Base-by-base conservation (phyloP, 2,113 vertebrate species). In the Prionailurus bengalensis region DNA sequence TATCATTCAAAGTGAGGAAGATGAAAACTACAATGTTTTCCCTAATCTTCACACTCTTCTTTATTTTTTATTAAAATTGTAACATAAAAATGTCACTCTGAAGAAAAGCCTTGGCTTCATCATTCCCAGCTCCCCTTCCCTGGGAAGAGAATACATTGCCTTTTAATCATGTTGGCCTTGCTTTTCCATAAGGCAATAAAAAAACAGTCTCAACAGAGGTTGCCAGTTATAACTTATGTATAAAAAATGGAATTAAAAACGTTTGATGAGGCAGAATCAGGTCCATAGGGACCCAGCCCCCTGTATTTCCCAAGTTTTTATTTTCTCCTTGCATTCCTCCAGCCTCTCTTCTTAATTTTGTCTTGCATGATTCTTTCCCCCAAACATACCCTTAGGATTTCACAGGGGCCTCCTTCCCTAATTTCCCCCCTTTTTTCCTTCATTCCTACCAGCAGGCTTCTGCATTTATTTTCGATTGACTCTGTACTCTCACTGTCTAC, bases 31-130 rank as follows among this genome's bases (percentile, higher is more conserved):
- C 85, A 88, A 80, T 74, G 78, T 95, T 82, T 79, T 36, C 25
- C 71, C 68, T 25, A 36, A 45, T 95, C 84, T 95, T 95, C 92
- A 42, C 88, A 93, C 61, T 74, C 61, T 39, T 94, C 80, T 95
- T 96, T 96, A 86, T 90, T 94, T 97, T 97, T 98, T 97, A 98
- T 98, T 98, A 98, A 96, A 98, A 98, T 94, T 45, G 63, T 76
- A 91, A 96, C 96, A 96, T 97, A 86, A 95, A 97, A 94, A 95
- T 97, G 97, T 97, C 97, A 97, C 95, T 97, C 97, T 80, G 39
- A 97, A 98, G 88, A 89, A 89, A 96, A 97, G 91, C 97, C 88
- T 68, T 97, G 91, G 88, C 93, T 89, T 97, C 96, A 66, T 88
- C 84, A 68, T 89, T 83, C 97, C 97, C 96, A 91, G 73, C 36